Base-by-base conservation (phyloP, 1,140 invertebrate genomes). In the Chymomyza costata region DNA sequence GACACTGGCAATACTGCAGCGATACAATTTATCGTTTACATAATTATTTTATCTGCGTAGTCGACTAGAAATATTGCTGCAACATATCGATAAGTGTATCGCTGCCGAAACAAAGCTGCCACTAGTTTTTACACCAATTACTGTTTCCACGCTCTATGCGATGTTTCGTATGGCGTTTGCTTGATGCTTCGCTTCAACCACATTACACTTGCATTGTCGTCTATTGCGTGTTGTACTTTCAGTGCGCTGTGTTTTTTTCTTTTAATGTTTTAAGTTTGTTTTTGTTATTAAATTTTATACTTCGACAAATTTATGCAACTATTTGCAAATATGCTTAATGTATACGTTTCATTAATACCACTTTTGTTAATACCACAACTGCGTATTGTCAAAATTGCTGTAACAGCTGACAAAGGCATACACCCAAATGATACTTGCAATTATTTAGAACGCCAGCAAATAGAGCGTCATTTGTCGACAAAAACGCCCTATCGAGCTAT, bases 401-500 rank as follows among this genome's bases (percentile, higher is more conserved):
- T 28, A 30, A 50, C 46, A 39, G 47, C 34, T 50, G 56, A 53
- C 31, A 55, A 46, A 11, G 40, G n/a, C n/a, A n/a, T n/a, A n/a
- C n/a, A n/a, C n/a, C n/a, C 10, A 37, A 28, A 14, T 35, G 15
- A 6, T 6, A 11, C 31, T 2, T 82, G 76, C 50, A 50, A 16
- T n/a, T 40, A 30, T 8, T 17, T 76, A 18, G 32, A 45, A 2
- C 63, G 78, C 6, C 11, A 44, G 16, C 53, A 76, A 21, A 65
- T 85, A 18, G 83, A 87, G 46, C 41, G 63, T 16, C 68, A 85
- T 59, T 81, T 91, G 21, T 87, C 86, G 7, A 87, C 89, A 1
- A 90, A 88, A 83, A 89, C 90, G 6, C 89, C 91, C 2, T 92
- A 92, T 63, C 86, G 90, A 59, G 86, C 87, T 57, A 73, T 91